A percentile compares a stretch with the other conserved stretches of the same genome.
Evolutionary conservation across 1,140 invertebrate species (phyloP).

Genomic region (Triops cancriformis): DNA sequence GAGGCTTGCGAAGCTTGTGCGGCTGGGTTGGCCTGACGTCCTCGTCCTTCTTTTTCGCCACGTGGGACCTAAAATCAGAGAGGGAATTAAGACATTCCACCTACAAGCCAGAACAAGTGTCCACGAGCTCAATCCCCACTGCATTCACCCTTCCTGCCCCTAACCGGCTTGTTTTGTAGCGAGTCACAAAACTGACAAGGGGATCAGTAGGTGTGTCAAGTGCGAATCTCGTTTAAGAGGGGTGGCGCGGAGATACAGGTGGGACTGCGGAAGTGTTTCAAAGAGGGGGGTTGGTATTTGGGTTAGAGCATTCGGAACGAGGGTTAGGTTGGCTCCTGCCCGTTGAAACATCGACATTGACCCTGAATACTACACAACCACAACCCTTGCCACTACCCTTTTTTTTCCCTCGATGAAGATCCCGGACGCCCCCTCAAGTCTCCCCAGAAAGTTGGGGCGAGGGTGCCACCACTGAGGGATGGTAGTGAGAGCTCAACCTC

Average conservation of each 20-base stretch:
- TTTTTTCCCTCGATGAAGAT: background rate
- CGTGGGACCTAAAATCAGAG: constrained; percentile 28
- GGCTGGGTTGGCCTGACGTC: constrained; percentile 14
- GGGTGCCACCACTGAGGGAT: constrained; percentile 14
- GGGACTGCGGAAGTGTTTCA: background rate
- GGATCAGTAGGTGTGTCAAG: background rate
- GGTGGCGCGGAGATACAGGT: background rate
- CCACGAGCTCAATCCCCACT: background rate
- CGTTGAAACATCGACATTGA: background rate
- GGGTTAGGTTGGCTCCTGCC: background rate
- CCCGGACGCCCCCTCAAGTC: background rate
- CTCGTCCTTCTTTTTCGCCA: constrained; percentile 31
- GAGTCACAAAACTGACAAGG: background rate
- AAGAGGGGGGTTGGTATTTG: background rate
- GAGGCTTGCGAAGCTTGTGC: background rate
- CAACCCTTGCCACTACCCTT: background rate
- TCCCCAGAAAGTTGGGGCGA: constrained; percentile 8
- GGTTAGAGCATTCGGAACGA: background rate
- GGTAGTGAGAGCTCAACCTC: constrained; percentile 16
- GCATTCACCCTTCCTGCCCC: background rate
- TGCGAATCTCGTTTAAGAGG: background rate
- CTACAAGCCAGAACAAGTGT: background rate
- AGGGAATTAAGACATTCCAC: constrained; percentile 21
- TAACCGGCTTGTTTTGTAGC: background rate
- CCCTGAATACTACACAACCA: background rate